These are phyloP conservation scores for Ditula angustiorana DNA, from an alignment of 2,888 invertebrate species.

Conservation along the genomic window DNA sequence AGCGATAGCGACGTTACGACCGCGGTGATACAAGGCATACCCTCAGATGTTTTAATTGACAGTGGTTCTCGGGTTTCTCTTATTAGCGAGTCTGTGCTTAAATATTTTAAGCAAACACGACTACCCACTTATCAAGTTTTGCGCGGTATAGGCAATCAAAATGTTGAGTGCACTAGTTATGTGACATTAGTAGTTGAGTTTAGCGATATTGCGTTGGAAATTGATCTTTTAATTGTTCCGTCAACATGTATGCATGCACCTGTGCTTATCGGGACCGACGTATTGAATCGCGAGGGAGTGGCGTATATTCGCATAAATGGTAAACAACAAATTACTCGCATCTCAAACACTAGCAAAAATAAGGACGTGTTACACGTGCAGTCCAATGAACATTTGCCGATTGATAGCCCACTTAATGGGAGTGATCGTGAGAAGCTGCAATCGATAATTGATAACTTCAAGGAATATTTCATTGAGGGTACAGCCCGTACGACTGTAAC, in stretches of 20 bases:
- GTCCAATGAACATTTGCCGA: background rate
- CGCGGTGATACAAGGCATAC: constrained; percentile 20
- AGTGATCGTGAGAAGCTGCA: constrained; percentile 5
- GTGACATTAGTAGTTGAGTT: background rate
- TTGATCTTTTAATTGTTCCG: background rate
- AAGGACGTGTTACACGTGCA: background rate
- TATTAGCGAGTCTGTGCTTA: background rate
- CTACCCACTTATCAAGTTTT: background rate
- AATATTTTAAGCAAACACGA: background rate
- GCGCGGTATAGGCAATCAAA: background rate
- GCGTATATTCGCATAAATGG: background rate
- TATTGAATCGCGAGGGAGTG: background rate
- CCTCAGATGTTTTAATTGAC: background rate
- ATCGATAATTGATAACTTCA: constrained; percentile 40
- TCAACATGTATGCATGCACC: background rate
- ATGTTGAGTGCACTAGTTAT: background rate
- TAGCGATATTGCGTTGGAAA: background rate
- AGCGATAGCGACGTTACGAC: constrained; percentile 8
- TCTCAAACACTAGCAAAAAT: too few relatives aligned
- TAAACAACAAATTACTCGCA: background rate
- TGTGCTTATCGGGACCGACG: background rate
- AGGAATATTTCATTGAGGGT: constrained; percentile 42
- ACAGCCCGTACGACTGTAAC: constrained; percentile 47
- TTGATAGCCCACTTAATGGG: constrained; percentile 30
- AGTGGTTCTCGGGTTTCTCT: background rate